Evolutionary conservation across 2,113 vertebrate genomes (phyloP), one percentile per base, ranked within the genome.

Genomic region (Sus scrofa): DNA sequence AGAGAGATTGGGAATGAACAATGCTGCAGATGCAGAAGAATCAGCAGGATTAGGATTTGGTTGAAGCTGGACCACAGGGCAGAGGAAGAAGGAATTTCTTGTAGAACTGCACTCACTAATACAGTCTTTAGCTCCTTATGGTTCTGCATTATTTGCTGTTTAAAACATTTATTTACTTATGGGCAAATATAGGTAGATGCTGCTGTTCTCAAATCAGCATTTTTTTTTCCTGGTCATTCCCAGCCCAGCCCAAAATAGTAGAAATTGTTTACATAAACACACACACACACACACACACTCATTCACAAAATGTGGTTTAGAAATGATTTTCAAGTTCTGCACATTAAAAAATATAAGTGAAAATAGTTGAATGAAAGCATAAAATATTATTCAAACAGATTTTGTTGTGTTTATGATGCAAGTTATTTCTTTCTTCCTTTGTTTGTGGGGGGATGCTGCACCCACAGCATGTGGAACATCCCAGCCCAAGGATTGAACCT

Each of bases 371-470:
- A 89, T 88, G 32, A 78, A 78, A 91, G 44, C 70, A 89, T 89
- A 39, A 96, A 94, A 93, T 93, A 27, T 56, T 95, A 86, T 1
- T 67, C 30, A 65, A 92, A 30, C 68, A 67, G 86, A 85, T 92
- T 94, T 95, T 82, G 60, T 86, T 93, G 37, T 63, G 19, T 96
- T 97, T 97, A 39, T 83, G 63, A 82, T 91, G 60, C 6, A 73
- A 20, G 32, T 96, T 92, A 39, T 56, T 92, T 68, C 30, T 96
- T 63, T 96, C 44, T 44, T 44, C 44, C 44, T 44, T 44, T 44
- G 4, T 44, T 44, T 44, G 4, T 44, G 44, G 44, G 44, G 44
- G 44, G 44, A 8, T 44, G 44, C 44, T 44, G 44, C 44, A 44
- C 44, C 8, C 44, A 44, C 44, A 44, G 8, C 44, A 44, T 44